These are phyloP conservation scores for Aurelia aurita DNA, from an alignment of 30 jellyfish, hydroid and myxozoan genomes.

Conservation along the genomic window DNA sequence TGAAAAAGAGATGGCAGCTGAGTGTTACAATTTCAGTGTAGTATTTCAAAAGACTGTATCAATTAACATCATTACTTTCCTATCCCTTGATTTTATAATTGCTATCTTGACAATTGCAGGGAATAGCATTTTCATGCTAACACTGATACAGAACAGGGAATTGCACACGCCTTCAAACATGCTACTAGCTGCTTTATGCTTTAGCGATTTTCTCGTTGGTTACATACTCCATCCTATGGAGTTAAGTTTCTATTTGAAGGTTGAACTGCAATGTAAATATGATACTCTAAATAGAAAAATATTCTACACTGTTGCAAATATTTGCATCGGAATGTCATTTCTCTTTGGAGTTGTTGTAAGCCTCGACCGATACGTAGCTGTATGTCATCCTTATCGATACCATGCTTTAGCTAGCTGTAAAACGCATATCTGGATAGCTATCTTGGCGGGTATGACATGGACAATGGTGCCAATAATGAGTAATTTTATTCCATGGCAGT, in stretches of 20 bases:
- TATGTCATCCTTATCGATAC: slow-evolving; percentile 9
- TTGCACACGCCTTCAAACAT: slow-evolving; percentile 12
- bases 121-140: not conserved
- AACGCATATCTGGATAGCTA: not conserved
- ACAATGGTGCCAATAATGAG: not conserved
- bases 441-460: not conserved
- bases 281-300: not conserved
- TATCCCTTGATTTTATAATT: not conserved
- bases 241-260: not conserved
- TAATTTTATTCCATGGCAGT: not conserved
- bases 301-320: not conserved
- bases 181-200: not conserved
- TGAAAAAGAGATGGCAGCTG: too few relatives aligned
- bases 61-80: not conserved
- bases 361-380: not conserved
- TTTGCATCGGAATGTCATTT: not conserved
- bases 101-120: not conserved
- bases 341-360: not conserved
- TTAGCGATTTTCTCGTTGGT: slow-evolving; percentile 3
- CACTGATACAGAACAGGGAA: not conserved
- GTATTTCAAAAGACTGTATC: not conserved
- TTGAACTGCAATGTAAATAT: not conserved
- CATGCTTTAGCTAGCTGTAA: not conserved
- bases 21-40: too few relatives aligned
- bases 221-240: not conserved